phyloP scores from a whole-genome alignment of 1,140 invertebrate species.

The Wasmannia auropunctata region DNA sequence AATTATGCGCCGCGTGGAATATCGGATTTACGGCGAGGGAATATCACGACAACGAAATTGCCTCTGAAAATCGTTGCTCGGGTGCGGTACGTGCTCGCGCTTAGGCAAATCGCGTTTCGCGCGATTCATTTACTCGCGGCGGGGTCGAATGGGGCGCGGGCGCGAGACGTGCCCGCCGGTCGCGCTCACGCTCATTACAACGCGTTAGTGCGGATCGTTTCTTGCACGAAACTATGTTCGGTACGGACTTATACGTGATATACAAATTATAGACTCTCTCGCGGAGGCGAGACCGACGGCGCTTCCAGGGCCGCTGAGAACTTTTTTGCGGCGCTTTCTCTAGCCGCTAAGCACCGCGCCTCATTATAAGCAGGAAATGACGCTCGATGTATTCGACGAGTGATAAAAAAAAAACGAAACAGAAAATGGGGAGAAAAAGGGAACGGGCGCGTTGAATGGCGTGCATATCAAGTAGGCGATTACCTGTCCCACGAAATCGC shows the following conservation, averaged over 20 bases:
- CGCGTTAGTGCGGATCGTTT: constrained; percentile 16
- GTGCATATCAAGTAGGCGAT: constrained; percentile 1
- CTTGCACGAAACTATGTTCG: background rate
- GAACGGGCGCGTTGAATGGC: background rate
- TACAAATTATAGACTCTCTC: background rate
- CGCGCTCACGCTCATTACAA: background rate
- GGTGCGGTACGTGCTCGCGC: constrained; percentile 1
- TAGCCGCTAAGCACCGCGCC: constrained; percentile 7
- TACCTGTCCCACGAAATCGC: constrained; percentile 35
- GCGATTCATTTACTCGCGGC: constrained; percentile 28
- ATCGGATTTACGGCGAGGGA: constrained; percentile 5
- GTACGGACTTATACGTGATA: background rate
- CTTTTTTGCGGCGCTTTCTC: constrained; percentile 50
- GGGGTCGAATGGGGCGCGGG: background rate
- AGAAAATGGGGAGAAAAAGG: background rate
- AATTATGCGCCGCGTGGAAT: background rate
- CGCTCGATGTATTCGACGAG: background rate
- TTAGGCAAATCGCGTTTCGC: constrained; percentile 23
- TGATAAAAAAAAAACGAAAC: background rate
- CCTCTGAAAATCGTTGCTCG: constrained; percentile 22
- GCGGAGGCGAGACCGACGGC: background rate
- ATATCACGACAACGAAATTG: constrained; percentile 16
- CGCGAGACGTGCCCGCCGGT: background rate
- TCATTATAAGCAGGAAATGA: constrained; percentile 38
- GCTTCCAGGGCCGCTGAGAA: background rate